Evolutionary conservation across 2,888 invertebrate genomes (phyloP), one percentile per base, ranked within the genome.

Genomic region (Loripinus fragilis): DNA sequence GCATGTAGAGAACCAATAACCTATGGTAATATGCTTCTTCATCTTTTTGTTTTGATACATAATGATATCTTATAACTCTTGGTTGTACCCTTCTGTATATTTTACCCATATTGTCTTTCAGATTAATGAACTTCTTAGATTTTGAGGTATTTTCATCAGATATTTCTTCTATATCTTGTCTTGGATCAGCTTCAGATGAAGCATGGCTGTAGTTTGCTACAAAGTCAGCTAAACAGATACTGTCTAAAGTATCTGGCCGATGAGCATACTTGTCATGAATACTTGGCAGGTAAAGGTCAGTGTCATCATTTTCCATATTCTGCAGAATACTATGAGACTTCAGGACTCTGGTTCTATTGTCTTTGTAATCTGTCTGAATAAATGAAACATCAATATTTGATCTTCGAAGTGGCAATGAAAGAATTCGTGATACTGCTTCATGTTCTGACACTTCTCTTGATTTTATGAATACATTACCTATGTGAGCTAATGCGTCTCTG

Each of bases 241-340:
- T n/a, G 42, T 80, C 80, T 28, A 84, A 55, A 7, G 7, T 68
- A 12, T 74, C 45, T 60, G 81, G 79, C 45, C 75, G 42, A 25
- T 69, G 67, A 35, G 81, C 67, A 74, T 84, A 84, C 45, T 75
- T 81, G 30, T 81, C 84, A 73, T 77, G 79, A 33, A 79, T 75
- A 68, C 64, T 72, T 60, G 81, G 71, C 8, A 81, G 5, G 71
- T 75, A 84, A n/a, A 81, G 68, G 65, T 85, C 81, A 30, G 65
- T 73, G 38, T 85, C 80, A 42, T 76, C 75, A 67, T 77, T 74
- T 30, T 78, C 48, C 78, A 85, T 74, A 17, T 23, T 71, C 35
- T 78, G 35, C 17, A 85, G 55, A 17, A 76, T 35, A 38, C n/a
- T 20, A 15, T n/a, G 65, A 3, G 72, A 66, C 68, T 83, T 83